These are phyloP conservation scores for Symphodus melops DNA, from an alignment of 2,113 vertebrate species.

Conservation along the genomic window DNA sequence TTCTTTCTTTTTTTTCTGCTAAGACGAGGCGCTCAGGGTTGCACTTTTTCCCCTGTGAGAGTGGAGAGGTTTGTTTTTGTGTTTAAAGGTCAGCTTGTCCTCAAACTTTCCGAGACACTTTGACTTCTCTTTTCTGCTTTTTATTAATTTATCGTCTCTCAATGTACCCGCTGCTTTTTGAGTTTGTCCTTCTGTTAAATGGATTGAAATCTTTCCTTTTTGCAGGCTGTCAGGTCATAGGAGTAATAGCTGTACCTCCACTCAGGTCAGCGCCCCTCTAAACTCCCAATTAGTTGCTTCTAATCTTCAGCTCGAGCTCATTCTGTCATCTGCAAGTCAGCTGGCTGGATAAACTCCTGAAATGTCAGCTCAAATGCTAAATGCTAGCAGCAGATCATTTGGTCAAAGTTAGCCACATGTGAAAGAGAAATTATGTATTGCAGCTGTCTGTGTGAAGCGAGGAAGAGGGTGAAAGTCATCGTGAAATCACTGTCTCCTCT, in stretches of 20 bases:
- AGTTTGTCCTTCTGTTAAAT: not conserved
- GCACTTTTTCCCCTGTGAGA: not conserved
- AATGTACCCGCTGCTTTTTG: accelerated
- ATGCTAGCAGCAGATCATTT: not conserved
- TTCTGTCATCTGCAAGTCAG: not conserved
- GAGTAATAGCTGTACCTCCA: not conserved
- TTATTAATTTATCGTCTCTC: not conserved
- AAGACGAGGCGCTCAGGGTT: not conserved
- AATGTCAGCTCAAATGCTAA: not conserved
- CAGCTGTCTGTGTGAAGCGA: not conserved
- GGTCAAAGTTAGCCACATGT: conserved; percentile 1
- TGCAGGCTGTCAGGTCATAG: not conserved
- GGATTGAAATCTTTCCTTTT: not conserved
- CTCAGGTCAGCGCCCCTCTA: too few relatives aligned
- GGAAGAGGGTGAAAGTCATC: not conserved
- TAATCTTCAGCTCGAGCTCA: not conserved
- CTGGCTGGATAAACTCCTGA: not conserved
- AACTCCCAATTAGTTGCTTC: conserved; percentile 14
- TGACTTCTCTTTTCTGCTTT: not conserved
- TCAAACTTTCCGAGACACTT: conserved; percentile 2
- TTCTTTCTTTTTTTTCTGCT: not conserved
- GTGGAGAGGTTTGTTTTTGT: not conserved
- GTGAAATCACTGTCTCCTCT: conserved; percentile 4
- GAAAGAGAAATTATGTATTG: not conserved
- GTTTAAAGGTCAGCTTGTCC: conserved; percentile 21